Conservation (phyloP, 2,797 vertebrate genomes). For the Amblyraja radiata region DNA sequence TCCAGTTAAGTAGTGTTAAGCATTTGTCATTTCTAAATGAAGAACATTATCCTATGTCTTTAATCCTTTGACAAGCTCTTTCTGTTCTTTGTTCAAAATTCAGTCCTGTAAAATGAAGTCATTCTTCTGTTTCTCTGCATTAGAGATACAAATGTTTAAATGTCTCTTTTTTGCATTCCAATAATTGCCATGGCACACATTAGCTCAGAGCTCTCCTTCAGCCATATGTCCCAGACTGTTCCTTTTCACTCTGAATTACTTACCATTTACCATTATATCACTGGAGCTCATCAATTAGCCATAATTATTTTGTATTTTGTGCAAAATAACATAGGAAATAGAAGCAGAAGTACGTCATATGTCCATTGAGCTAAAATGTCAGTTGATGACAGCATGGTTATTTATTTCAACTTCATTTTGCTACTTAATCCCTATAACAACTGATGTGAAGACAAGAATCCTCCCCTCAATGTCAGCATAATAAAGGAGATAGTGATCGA, state of each 20-base stretch:
- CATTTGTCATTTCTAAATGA: neutral
- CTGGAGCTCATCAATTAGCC: neutral
- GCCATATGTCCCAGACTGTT: neutral
- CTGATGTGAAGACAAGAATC: too few species aligned
- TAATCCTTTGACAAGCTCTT: neutral
- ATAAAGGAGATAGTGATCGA: too few species aligned
- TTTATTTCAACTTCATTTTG: too few species aligned
- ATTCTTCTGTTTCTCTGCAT: neutral
- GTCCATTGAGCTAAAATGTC: too few species aligned
- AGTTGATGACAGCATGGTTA: too few species aligned
- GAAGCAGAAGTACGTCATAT: too few species aligned
- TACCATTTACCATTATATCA: neutral
- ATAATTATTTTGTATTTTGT: neutral
- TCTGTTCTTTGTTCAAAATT: neutral
- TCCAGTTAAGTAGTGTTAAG: neutral
- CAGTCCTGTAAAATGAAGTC: neutral
- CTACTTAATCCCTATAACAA: too few species aligned
- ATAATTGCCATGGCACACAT: neutral
- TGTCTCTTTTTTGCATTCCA: neutral
- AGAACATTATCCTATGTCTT: neutral
- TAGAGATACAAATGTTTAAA: neutral
- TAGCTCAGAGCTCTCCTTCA: neutral
- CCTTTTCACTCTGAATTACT: neutral
- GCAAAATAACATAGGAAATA: too few species aligned
- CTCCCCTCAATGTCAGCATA: too few species aligned